Percentiles rank a stretch among this genome's conserved stretches.
Conservation (phyloP, 1,140 invertebrate species). For the Drosophila aff. region DNA sequence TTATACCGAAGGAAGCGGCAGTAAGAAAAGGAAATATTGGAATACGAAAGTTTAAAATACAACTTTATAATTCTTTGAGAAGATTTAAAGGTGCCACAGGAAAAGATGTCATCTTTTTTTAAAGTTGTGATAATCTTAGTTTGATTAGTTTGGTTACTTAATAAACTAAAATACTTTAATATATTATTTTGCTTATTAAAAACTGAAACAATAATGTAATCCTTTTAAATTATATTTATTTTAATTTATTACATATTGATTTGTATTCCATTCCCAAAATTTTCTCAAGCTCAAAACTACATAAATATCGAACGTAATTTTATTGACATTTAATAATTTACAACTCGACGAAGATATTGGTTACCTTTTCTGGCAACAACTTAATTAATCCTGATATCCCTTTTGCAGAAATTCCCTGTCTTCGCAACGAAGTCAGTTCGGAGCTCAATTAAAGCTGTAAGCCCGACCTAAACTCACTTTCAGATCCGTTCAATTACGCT, state of each 20-base stretch:
- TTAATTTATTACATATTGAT: background rate
- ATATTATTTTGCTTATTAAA: background rate
- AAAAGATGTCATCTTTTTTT: background rate
- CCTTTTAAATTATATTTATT: background rate
- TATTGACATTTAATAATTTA: background rate
- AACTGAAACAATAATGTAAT: background rate
- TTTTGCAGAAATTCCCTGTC: constrained; percentile 6
- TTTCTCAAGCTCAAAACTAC: too few relatives aligned
- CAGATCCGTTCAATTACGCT: constrained; percentile 46
- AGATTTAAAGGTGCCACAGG: background rate
- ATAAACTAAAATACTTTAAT: background rate
- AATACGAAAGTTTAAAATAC: background rate
- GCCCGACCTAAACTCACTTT: constrained; percentile 44
- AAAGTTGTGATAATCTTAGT: too few relatives aligned
- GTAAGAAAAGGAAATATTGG: background rate
- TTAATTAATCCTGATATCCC: constrained; percentile 7
- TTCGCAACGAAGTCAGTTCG: constrained; percentile 9
- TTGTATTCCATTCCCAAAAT: too few relatives aligned
- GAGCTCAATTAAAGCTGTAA: constrained; percentile 38
- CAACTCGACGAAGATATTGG: background rate
- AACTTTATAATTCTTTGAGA: background rate
- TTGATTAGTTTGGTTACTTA: too few relatives aligned
- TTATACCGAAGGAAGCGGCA: constrained; percentile 9
- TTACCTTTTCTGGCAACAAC: background rate
- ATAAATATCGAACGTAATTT: background rate